Evolutionary conservation across 1,140 invertebrate species (phyloP), one percentile per base, ranked within the genome.

Genomic region (Penaeus japonicus): DNA sequence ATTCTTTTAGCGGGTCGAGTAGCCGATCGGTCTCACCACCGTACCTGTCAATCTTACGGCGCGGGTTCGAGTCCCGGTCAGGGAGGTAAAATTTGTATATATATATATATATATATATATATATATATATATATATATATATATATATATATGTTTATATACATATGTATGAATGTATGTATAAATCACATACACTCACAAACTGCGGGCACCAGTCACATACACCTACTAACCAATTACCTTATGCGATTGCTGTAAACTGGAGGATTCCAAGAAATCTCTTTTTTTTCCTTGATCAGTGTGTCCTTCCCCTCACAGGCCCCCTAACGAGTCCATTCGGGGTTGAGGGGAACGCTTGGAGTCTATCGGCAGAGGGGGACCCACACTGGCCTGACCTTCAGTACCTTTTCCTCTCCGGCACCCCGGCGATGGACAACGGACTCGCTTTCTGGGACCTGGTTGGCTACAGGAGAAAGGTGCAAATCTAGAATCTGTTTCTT

Each of bases 271-370:
- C n/a, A n/a, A n/a, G 12, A 47, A 2, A 47, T 10, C 2, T 10
- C 5, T 10, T 12, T 7, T 47, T 5, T 7, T 47, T 47, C 2
- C 5, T 7, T 47, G 5, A n/a, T n/a, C n/a, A n/a, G n/a, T n/a
- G n/a, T n/a, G n/a, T n/a, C 7, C 5, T 7, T 73, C 32, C 24
- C 65, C 27, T 17, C 32, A 10, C 55, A 92, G 92, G 92, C 87
- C 91, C 92, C 4, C 54, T 92, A 17, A 91, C 92, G 7, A 89
- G 91, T 18, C 83, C 92, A 24, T 92, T 92, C 27, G 92, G 92
- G 0, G 90, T 91, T n/a, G 92, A 92, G 89, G 92, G 92, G 20
- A 78, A 92, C 54, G 92, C 91, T 2, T 92, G 92, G 77, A 84
- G 89, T 53, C 90, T 91, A 0, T 92, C 92, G 0, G 91, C 91